Evolutionary conservation across 2,113 vertebrate species (phyloP).

Genomic region (Steatornis caripensis): DNA sequence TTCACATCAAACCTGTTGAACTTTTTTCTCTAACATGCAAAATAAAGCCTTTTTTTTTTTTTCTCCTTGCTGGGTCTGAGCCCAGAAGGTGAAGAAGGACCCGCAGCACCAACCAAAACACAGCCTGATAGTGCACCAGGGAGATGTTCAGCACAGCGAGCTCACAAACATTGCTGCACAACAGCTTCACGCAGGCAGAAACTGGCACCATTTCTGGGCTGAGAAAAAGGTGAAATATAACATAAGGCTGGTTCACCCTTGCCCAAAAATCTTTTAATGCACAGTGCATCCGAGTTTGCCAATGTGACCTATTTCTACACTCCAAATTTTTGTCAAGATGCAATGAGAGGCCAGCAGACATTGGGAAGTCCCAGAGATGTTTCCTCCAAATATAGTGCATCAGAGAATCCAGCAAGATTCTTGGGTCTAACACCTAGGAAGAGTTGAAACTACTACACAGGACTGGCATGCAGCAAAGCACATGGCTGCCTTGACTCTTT

Average conservation of each 20-base stretch:
- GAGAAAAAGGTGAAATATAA: neutral
- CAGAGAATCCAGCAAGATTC: neutral
- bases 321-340: neutral
- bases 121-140: neutral
- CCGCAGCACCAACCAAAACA: neutral
- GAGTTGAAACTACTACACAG: neutral
- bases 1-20: neutral
- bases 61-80: neutral
- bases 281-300: rapidly evolving
- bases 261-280: neutral
- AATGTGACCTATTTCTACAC: neutral
- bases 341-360: neutral
- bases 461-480: neutral
- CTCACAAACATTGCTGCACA: neutral
- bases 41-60: neutral
- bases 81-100: neutral
- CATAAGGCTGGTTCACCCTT: neutral
- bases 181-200: neutral
- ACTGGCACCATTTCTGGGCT: neutral
- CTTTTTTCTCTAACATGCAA: neutral
- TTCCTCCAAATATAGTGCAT: neutral
- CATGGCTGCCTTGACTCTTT: neutral
- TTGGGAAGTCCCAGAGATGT: neutral
- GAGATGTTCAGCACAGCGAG: neutral
- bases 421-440: neutral